Evolutionary conservation across 2,797 vertebrate species (phyloP).

Genomic region (Megaceryle alcyon): DNA sequence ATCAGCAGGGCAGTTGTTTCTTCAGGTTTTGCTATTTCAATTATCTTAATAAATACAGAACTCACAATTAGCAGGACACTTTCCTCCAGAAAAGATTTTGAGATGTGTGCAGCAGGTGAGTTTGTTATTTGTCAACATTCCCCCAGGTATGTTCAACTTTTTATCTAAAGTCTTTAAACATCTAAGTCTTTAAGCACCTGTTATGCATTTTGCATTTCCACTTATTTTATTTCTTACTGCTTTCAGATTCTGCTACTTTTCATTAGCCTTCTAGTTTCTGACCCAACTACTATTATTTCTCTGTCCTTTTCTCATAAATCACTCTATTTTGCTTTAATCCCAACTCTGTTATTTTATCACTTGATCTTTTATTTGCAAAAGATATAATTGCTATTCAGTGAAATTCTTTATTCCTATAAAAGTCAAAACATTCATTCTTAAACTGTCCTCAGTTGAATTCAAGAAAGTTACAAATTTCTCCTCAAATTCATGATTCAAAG

Average conservation of each 20-base stretch:
- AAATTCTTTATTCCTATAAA: neutral
- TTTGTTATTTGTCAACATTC: neutral
- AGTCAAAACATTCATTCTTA: neutral
- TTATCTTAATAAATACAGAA: neutral
- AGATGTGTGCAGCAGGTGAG: neutral
- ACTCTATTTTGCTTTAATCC: neutral
- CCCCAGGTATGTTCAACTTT: neutral
- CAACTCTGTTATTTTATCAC: neutral
- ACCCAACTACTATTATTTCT: neutral
- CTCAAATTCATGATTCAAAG: neutral
- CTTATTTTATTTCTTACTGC: neutral
- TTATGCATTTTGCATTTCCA: neutral
- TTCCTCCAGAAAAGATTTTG: neutral
- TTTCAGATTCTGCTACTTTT: neutral
- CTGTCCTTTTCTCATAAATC: neutral
- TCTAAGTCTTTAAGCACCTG: neutral
- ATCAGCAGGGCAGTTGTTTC: neutral
- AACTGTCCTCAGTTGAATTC: accelerated
- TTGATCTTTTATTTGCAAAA: neutral
- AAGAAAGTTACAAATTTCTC: neutral
- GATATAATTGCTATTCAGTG: neutral
- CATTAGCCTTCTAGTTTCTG: neutral
- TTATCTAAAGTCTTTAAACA: neutral
- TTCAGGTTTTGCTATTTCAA: neutral
- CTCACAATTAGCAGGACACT: neutral